Evolutionary conservation across 2,797 vertebrate species (phyloP), one percentile per base, ranked within the genome.

Genomic region (Carapus acus): DNA sequence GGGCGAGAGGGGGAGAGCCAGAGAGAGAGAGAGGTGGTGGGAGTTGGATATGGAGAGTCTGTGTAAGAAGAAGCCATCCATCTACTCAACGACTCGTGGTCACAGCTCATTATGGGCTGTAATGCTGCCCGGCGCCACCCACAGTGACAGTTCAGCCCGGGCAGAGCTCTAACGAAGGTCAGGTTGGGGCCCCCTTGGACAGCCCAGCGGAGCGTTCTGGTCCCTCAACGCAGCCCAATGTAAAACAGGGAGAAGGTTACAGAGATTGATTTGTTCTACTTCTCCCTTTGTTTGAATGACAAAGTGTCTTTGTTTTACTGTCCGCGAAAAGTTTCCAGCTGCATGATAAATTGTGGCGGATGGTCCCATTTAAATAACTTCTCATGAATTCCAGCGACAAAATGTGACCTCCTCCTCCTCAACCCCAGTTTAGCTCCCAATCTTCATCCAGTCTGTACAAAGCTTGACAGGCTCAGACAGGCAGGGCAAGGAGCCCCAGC

Each of bases 91-190:
- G 74, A 78, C 77, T 76, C 60, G 60, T 70, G 69, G 81, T 83
- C 83, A 82, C 79, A 83, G 79, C 83, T 84, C 72, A 88, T 86
- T 84, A 83, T 84, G 63, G 77, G 77, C 62, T 50, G 51, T 83
- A 81, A 82, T 76, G 76, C 71, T 67, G 52, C 36, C 54, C 33
- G 48, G 59, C 67, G 55, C 67, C 60, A 52, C 58, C 72, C 67
- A 73, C 29, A 61, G 54, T 16, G 52, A 65, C 52, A 16, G 20
- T 63, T 67, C 62, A 57, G 58, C 37, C 29, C 42, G 8, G 34
- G 43, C 58, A 60, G 54, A 55, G 48, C 58, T 59, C n/a, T 20
- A 39, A 43, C 11, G 11, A 71, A 69, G 69, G 68, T 73, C 71
- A 68, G 55, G 19, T 54, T 66, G 50, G 37, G 65, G 49, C 48